Evolutionary conservation across 1,140 invertebrate species (phyloP).

Genomic region (Bombus confusus): DNA sequence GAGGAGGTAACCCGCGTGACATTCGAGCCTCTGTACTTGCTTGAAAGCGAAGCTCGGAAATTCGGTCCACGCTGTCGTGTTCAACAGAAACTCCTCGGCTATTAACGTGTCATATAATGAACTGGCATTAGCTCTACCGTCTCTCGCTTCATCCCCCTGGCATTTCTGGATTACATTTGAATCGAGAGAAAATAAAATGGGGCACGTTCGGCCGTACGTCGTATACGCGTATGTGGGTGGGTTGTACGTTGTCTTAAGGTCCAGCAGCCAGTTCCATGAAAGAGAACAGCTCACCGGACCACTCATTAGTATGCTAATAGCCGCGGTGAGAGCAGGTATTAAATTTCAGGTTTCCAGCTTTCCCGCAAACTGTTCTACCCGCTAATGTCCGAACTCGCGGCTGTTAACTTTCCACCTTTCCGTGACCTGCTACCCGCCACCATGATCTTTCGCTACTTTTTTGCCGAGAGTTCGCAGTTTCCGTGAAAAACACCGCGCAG

Average conservation of each 20-base stretch:
- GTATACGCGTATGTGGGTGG: background rate
- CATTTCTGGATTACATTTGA: slow-evolving; percentile 31
- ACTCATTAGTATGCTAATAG: slow-evolving; percentile 52
- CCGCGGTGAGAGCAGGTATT: slow-evolving; percentile 10
- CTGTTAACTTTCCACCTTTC: slow-evolving; percentile 12
- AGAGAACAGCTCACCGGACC: slow-evolving; percentile 5
- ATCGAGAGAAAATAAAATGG: slow-evolving; percentile 9
- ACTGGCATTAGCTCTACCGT: slow-evolving; percentile 5
- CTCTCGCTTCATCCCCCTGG: too few relatives aligned
- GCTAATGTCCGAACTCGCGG: slow-evolving; percentile 34
- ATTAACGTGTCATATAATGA: slow-evolving; percentile 40
- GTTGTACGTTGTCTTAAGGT: slow-evolving; percentile 28
- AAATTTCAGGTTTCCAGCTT: slow-evolving; percentile 42
- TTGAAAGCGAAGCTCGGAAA: slow-evolving; percentile 42
- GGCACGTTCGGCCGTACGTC: too few relatives aligned
- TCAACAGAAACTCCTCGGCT: background rate
- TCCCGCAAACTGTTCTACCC: slow-evolving; percentile 7
- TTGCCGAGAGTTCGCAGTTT: background rate
- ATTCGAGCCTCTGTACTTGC: slow-evolving; percentile 31
- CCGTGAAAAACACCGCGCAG: background rate
- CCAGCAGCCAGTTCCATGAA: background rate
- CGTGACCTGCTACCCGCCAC: background rate
- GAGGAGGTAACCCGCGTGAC: slow-evolving; percentile 42
- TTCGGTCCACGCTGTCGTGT: background rate
- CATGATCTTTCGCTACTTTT: slow-evolving; percentile 1